Evolutionary conservation across 1,140 invertebrate genomes (phyloP).

Genomic region (Pectinophora gossypiella): DNA sequence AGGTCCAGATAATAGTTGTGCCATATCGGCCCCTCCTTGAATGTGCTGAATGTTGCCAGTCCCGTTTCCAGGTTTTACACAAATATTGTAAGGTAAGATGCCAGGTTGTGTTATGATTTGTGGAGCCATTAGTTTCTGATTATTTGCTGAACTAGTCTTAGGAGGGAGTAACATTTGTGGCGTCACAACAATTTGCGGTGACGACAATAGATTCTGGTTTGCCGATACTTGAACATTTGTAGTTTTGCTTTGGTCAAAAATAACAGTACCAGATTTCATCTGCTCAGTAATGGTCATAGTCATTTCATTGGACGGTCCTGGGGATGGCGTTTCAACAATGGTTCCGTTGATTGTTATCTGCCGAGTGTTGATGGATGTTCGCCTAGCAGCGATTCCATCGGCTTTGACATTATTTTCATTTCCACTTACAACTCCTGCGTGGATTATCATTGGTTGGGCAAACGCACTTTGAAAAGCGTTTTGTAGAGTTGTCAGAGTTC

Average conservation of each 20-base stretch:
- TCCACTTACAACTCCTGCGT: conserved; percentile 61
- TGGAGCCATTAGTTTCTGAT: conserved; percentile 58
- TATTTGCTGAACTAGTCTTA: conserved; percentile 57
- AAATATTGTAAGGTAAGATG: conserved; percentile 68
- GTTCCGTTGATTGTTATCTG: conserved; percentile 75
- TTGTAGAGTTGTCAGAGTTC: conserved; percentile 69
- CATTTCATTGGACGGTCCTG: conserved; percentile 67
- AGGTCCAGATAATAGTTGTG: conserved; percentile 59
- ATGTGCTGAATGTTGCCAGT: conserved; percentile 64
- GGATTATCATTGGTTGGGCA: conserved; percentile 69
- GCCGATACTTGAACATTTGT: conserved; percentile 61
- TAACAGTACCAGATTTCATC: conserved; percentile 67
- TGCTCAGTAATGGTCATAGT: conserved; percentile 70
- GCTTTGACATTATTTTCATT: conserved; percentile 67
- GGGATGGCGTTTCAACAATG: conserved; percentile 72
- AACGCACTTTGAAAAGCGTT: conserved; percentile 71
- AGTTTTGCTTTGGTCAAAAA: conserved; percentile 65
- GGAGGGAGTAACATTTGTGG: conserved; percentile 68
- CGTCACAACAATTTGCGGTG: conserved; percentile 71
- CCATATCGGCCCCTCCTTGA: conserved; percentile 58
- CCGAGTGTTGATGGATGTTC: conserved; percentile 71
- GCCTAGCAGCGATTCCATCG: conserved; percentile 61
- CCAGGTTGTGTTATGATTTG: conserved; percentile 69
- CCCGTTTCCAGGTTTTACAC: conserved; percentile 65
- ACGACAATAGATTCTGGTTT: conserved; percentile 66